Conservation (phyloP, 2,797 vertebrate species). For the Esox masquinongy region DNA sequence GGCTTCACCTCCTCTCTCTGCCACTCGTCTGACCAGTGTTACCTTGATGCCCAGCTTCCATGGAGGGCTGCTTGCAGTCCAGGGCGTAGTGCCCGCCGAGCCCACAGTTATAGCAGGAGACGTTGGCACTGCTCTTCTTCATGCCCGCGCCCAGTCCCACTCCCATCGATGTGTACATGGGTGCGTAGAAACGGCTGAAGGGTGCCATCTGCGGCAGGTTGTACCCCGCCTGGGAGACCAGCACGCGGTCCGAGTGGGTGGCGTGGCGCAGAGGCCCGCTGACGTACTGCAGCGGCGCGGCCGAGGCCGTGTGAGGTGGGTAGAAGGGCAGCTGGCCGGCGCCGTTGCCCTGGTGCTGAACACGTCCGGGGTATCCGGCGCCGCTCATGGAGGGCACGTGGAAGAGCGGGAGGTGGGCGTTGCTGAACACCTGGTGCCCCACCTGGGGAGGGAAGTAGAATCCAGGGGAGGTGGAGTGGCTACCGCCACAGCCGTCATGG, state of each 20-base stretch:
- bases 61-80: constrained; percentile 87
- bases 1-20: constrained; percentile 33
- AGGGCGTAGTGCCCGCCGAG: constrained; percentile 86
- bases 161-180: not conserved
- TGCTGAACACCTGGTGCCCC: constrained; percentile 81
- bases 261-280: not conserved
- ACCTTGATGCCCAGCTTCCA: constrained; percentile 87
- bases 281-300: not conserved
- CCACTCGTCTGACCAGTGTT: constrained; percentile 47
- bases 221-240: constrained; percentile 82
- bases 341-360: constrained; percentile 80
- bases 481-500: not conserved
- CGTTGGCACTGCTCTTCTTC: constrained; percentile 81
- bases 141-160: constrained; percentile 57
- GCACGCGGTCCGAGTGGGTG: constrained; percentile 76
- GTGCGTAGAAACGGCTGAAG: constrained; percentile 77
- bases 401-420: not conserved
- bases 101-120: constrained; percentile 89
- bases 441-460: constrained; percentile 66
- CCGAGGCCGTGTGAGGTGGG: constrained; percentile 69
- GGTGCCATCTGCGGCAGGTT: constrained; percentile 80
- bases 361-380: not conserved
- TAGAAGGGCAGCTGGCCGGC: constrained; percentile 81
- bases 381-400: not conserved
- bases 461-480: not conserved